Evolutionary conservation across 2,888 invertebrate species (phyloP).

Genomic region (Cerastoderma edule): DNA sequence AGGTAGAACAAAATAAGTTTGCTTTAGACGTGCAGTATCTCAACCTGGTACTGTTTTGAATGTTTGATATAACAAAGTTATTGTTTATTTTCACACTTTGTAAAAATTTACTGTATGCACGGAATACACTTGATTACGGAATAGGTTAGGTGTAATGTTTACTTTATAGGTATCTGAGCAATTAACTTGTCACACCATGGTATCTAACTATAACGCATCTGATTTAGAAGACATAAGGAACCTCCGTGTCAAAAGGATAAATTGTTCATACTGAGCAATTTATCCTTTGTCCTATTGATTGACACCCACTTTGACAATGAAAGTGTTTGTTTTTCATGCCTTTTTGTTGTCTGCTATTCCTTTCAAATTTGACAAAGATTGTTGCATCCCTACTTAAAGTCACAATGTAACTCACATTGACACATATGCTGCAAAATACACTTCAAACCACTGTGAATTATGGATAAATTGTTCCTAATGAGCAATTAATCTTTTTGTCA

Average conservation of each 20-base stretch:
- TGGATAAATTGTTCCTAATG: slow-evolving; percentile 6
- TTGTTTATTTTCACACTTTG: not conserved
- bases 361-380: not conserved
- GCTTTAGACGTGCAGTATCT: no score
- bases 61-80: not conserved
- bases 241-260: not conserved
- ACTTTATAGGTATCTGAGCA: no score
- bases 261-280: not conserved
- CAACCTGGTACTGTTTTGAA: no score
- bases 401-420: not conserved
- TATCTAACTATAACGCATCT: not conserved
- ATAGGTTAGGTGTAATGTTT: no score
- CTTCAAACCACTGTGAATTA: not conserved
- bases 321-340: not conserved
- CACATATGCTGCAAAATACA: not conserved
- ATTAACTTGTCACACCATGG: not conserved
- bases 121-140: no score
- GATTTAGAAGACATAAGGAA: not conserved
- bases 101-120: not conserved
- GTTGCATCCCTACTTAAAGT: not conserved
- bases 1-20: no score
- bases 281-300: slow-evolving; percentile 1
- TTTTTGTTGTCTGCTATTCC: not conserved
- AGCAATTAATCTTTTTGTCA: slow-evolving; percentile 11
- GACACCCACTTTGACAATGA: not conserved